Evolutionary conservation across 2,888 invertebrate genomes (phyloP).

Genomic region (Steinernema hermaphroditum): DNA sequence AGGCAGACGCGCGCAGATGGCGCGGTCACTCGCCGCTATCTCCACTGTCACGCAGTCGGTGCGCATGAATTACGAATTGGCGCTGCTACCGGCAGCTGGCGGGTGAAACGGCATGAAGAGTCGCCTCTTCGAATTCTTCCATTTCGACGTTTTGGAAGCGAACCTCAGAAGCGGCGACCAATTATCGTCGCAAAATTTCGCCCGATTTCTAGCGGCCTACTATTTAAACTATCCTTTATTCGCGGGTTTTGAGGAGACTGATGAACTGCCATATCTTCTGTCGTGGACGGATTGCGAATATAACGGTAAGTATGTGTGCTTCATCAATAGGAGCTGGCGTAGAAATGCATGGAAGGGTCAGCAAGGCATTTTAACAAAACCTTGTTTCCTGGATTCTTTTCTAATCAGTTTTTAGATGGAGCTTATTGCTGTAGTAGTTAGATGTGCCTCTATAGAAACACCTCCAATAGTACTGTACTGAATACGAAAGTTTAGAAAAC

Average conservation of each 20-base stretch:
- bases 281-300: background rate
- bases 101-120: conserved; percentile 10
- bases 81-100: background rate
- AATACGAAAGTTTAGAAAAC: conserved; percentile 22
- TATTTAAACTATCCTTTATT: conserved; percentile 2
- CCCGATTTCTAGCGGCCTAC: conserved; percentile 24
- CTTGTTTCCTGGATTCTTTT: too few relatives aligned
- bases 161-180: conserved; percentile 8
- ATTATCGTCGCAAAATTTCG: conserved; percentile 22
- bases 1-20: background rate
- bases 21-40: conserved; percentile 13
- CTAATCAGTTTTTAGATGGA: too few relatives aligned
- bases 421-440: too few relatives aligned
- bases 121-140: conserved; percentile 11
- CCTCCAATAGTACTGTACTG: too few relatives aligned
- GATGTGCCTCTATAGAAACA: too few relatives aligned
- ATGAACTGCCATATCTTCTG: background rate
- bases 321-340: too few relatives aligned
- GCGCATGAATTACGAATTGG: background rate
- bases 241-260: background rate
- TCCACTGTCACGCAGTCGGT: background rate
- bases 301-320: background rate
- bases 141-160: conserved; percentile 3
- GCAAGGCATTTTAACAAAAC: too few relatives aligned
- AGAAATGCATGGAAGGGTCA: too few relatives aligned